A percentile compares a stretch with the other conserved stretches of the same genome.
Evolutionary conservation across 2,113 vertebrate genomes (phyloP).

Genomic region (Illadopsis cleaveri): DNA sequence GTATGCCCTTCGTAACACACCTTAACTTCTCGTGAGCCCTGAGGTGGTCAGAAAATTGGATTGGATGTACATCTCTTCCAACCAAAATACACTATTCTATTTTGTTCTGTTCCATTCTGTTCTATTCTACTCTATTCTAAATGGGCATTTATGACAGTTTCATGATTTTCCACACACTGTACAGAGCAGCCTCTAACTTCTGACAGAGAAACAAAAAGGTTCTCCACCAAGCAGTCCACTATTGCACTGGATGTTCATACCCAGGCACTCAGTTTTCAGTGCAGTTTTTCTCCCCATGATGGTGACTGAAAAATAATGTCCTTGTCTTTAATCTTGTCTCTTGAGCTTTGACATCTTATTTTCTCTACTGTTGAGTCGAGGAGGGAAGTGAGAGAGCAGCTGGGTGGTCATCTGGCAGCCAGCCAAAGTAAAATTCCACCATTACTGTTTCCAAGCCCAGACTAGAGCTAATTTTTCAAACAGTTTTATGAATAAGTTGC

Average conservation of each 20-base stretch:
- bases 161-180: not conserved
- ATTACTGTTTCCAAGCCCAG: not conserved
- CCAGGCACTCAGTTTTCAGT: too few relatives aligned
- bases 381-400: not conserved
- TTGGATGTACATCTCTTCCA: not conserved
- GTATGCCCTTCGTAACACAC: accelerated
- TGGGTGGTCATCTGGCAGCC: not conserved
- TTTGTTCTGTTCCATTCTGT: not conserved
- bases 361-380: not conserved
- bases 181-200: not conserved
- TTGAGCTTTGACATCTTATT: too few relatives aligned
- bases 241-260: not conserved
- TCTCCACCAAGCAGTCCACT: not conserved
- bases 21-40: not conserved
- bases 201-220: not conserved
- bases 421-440: not conserved
- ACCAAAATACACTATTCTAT: accelerated
- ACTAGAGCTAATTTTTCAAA: not conserved
- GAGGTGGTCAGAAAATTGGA: not conserved
- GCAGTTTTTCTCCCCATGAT: not conserved
- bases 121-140: not conserved
- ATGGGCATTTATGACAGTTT: not conserved
- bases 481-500: not conserved
- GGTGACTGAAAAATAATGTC: not conserved
- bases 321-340: too few relatives aligned